phyloP scores from a whole-genome alignment of 2,113 vertebrate species.

The Eurystomus gularis region DNA sequence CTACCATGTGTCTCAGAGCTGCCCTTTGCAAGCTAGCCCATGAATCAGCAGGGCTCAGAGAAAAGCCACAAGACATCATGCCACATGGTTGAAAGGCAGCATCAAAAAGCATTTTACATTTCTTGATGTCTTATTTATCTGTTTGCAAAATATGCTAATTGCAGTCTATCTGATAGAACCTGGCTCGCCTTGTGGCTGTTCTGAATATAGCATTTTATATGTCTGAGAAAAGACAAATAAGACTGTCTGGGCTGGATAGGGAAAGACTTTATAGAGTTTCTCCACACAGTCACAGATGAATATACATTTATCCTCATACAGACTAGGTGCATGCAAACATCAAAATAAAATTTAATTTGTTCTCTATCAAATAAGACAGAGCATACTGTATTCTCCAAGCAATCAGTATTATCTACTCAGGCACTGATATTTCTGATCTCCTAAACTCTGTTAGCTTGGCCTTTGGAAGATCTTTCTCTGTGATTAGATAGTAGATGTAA shows the following conservation, averaged over 20 bases:
- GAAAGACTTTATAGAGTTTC: neutral
- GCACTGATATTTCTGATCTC: constrained; percentile 11
- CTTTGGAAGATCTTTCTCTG: neutral
- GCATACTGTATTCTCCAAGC: neutral
- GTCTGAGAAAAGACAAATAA: neutral
- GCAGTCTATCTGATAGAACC: neutral
- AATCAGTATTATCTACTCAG: constrained; percentile 20
- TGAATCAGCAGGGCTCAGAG: neutral
- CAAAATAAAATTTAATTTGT: constrained; percentile 44
- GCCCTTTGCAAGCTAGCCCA: neutral
- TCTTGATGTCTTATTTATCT: neutral
- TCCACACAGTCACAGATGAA: neutral
- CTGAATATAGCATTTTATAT: neutral
- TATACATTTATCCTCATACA: neutral
- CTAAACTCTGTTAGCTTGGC: neutral
- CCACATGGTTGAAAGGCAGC: neutral
- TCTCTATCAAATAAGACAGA: constrained; percentile 22
- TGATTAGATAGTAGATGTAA: neutral
- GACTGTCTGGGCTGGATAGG: neutral
- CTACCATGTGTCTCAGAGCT: neutral
- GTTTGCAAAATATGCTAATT: neutral
- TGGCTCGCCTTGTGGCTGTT: neutral
- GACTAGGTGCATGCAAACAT: neutral
- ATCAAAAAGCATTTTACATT: neutral
- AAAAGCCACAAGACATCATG: neutral